Conservation (phyloP, 1,140 invertebrate species). For the Bombus turneri region DNA sequence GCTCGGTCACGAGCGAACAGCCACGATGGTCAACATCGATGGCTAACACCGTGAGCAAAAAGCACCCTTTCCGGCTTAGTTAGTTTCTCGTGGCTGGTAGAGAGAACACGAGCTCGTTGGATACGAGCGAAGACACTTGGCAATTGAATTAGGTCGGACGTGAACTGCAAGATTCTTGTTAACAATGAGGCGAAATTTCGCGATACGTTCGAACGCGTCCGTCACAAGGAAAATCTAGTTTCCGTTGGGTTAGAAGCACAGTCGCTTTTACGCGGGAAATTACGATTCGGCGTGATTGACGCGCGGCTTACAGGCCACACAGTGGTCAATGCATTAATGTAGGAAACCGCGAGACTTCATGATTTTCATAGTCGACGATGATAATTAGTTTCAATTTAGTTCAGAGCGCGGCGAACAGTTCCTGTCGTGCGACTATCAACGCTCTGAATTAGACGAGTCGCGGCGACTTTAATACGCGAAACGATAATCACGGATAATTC, state of each 20-base stretch:
- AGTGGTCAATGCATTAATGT: neutral
- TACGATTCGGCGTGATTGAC: neutral
- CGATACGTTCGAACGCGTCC: neutral
- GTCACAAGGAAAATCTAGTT: no score
- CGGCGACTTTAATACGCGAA: no score
- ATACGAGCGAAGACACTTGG: slow-evolving; percentile 38
- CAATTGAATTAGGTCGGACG: slow-evolving; percentile 49
- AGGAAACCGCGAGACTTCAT: neutral
- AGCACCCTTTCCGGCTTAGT: slow-evolving; percentile 56
- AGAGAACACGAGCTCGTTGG: neutral
- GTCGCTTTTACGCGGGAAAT: neutral
- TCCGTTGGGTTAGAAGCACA: neutral
- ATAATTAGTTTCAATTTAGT: neutral
- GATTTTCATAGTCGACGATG: neutral
- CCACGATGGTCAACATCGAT: slow-evolving; percentile 60
- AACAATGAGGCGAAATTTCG: slow-evolving; percentile 44
- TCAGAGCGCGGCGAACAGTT: no score
- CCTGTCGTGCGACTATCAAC: no score
- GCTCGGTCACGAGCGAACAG: slow-evolving; percentile 28
- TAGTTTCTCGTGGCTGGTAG: neutral
- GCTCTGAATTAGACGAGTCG: no score
- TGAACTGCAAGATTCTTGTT: slow-evolving; percentile 52
- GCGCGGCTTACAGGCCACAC: no score
- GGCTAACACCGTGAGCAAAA: slow-evolving; percentile 41
- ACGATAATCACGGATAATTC: no score